Evolutionary conservation across 2,888 invertebrate genomes (phyloP), one percentile per base, ranked within the genome.

Genomic region (Hydriomena furcata): DNA sequence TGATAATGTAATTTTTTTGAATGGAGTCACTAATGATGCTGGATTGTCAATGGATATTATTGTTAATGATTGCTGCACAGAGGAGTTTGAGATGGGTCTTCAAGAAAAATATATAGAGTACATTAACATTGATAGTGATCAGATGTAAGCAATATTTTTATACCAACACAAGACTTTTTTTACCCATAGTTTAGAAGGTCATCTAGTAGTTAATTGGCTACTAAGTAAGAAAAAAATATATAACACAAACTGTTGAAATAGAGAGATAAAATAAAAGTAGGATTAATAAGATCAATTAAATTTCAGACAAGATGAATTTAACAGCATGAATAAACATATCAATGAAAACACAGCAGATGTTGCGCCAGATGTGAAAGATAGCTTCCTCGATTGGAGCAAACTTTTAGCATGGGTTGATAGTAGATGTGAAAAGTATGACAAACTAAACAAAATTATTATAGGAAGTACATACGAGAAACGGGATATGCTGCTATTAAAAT

Each of bases 11-110:
- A 46, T 63, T 35, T 88, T 89, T 62, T 52, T 86, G 27, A 86
- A 83, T 63, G 80, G 77, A 25, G 60, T 89, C 4, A 77, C 82
- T 5, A 89, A 87, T 65, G 79, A 84, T 65, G 86, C 88, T 7
- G 73, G 79, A 6, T 47, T 85, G 40, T 68, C 85, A 1, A 87
- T 87, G 73, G 60, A 78, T 55, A 62, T 87, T 1, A 41, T 79
- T 27, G 83, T 83, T 3, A 55, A 74, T 40, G 55, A 55, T 17
- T 61, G 65, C 17, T 65, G 59, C 38, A 52, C 47, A 11, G 12
- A 52, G 1, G 30, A 30, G 10, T 86, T 88, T 60, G 80, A 81
- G 68, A 51, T 59, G 1, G 60, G 59, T 27, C 66, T 88, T 13
- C 36, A 58, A 13, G 41, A 50, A n/a, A 63, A 71, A 61, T 70